These are phyloP conservation scores for Procambarus clarkii DNA, from an alignment of 1,140 invertebrate species.

Conservation along the genomic window DNA sequence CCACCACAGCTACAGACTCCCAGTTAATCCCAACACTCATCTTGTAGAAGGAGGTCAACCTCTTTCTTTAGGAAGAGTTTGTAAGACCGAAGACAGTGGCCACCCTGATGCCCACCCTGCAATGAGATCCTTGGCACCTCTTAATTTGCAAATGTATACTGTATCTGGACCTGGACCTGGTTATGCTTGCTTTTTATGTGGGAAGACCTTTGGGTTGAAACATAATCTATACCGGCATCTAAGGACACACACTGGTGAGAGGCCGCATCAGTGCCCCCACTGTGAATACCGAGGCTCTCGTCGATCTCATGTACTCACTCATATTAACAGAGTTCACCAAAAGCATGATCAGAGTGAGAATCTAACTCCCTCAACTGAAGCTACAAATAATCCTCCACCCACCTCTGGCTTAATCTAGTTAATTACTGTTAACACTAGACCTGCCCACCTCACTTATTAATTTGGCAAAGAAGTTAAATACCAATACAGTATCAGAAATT, in stretches of 20 bases:
- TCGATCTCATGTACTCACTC: conserved; percentile 54
- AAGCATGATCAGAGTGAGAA: conserved; percentile 32
- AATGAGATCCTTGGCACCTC: conserved; percentile 55
- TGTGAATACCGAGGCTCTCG: conserved; percentile 60
- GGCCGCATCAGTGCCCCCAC: conserved; percentile 60
- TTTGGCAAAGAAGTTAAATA: background rate
- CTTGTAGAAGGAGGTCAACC: conserved; percentile 10
- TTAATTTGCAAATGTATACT: conserved; percentile 63
- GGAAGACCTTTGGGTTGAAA: conserved; percentile 55
- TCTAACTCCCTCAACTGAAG: background rate
- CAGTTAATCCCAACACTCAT: conserved; percentile 15
- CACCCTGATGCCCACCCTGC: conserved; percentile 50
- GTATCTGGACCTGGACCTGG: conserved; percentile 40
- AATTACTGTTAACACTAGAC: background rate
- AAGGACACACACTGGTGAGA: conserved; percentile 58
- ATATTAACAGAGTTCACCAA: conserved; percentile 56
- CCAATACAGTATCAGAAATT: background rate
- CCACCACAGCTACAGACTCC: conserved; percentile 27
- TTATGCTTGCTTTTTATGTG: conserved; percentile 58
- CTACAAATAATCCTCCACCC: background rate
- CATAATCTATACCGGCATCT: conserved; percentile 61
- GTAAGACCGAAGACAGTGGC: conserved; percentile 43
- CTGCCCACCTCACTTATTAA: background rate
- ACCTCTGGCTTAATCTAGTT: background rate
- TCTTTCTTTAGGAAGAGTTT: background rate